phyloP scores from a whole-genome alignment of 2,113 vertebrate genomes.

The Petaurus breviceps region DNA sequence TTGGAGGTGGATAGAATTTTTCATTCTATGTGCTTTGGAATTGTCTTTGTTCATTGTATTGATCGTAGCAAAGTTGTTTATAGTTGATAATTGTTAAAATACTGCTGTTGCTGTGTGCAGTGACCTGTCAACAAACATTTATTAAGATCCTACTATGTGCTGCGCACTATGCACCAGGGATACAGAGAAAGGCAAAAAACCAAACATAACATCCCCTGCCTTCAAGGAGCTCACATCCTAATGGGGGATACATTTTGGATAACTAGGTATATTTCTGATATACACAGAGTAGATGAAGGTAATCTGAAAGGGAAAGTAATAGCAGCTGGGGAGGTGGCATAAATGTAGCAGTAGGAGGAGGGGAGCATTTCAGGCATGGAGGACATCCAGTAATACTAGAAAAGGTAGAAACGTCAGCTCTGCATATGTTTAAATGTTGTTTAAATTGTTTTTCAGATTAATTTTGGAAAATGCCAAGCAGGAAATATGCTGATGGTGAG shows the following conservation, averaged over 20 bases:
- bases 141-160: neutral
- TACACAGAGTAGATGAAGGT: neutral
- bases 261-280: neutral
- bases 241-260: neutral
- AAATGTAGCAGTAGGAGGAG: no score
- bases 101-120: neutral
- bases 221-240: neutral
- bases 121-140: neutral
- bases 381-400: neutral
- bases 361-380: neutral
- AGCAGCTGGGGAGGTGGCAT: neutral
- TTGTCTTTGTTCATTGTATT: neutral
- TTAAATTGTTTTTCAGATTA: conserved; percentile 63
- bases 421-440: neutral
- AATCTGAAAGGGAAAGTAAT: neutral
- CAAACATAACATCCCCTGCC: neutral
- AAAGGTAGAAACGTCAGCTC: neutral
- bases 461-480: conserved; percentile 88
- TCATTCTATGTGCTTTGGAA: neutral
- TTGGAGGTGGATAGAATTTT: neutral
- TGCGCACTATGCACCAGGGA: neutral
- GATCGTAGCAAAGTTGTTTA: neutral
- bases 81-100: neutral
- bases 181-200: neutral
- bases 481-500: conserved; percentile 90